phyloP scores from a whole-genome alignment of 1,140 invertebrate genomes.

The Trichoplusia ni region DNA sequence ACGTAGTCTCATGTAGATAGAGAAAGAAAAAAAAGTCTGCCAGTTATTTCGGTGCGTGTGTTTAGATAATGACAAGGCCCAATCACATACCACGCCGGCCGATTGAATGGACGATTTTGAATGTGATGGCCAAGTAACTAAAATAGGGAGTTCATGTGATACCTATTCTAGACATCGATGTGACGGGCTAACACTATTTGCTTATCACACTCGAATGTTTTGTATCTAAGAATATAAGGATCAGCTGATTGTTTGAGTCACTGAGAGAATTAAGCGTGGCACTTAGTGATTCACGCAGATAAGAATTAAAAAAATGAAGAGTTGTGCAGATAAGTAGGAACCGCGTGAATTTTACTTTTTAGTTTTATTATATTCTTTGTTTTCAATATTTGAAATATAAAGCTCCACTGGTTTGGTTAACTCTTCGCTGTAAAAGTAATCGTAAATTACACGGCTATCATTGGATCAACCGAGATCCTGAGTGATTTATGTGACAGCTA shows the following conservation, averaged over 20 bases:
- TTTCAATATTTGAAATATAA: too few relatives aligned
- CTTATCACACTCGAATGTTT: neutral
- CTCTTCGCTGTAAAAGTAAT: too few relatives aligned
- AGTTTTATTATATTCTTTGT: too few relatives aligned
- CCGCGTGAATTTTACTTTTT: too few relatives aligned
- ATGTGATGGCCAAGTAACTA: slow-evolving; percentile 18
- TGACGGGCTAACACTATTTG: neutral
- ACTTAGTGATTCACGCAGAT: neutral
- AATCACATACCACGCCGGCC: neutral
- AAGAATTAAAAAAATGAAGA: too few relatives aligned
- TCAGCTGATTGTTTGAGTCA: slow-evolving; percentile 6
- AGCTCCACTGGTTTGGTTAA: neutral
- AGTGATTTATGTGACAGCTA: neutral
- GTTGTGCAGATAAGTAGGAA: slow-evolving; percentile 1
- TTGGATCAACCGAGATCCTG: neutral
- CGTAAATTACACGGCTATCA: neutral
- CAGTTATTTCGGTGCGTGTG: slow-evolving; percentile 2
- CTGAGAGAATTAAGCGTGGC: neutral
- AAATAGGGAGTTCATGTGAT: neutral
- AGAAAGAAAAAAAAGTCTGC: slow-evolving; percentile 10
- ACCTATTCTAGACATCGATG: neutral
- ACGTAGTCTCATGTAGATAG: neutral
- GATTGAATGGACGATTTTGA: slow-evolving; percentile 17
- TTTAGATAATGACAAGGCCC: slow-evolving; percentile 18
- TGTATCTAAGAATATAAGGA: neutral